Base-by-base conservation (phyloP, 2,113 vertebrate species). In the Mellivora capensis region DNA sequence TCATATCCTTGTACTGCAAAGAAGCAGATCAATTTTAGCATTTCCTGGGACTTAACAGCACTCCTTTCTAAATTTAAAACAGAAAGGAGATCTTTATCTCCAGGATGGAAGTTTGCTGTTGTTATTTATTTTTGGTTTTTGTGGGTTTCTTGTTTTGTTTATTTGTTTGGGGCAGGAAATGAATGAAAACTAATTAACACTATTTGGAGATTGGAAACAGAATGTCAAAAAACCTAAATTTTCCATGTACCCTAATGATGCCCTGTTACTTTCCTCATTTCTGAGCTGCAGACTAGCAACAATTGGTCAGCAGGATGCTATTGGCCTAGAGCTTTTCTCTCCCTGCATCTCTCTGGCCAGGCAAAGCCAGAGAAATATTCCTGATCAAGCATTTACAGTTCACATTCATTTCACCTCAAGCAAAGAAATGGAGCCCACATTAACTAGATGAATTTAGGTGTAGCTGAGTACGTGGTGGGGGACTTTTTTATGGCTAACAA, bases 311-410 rank as follows among this genome's bases (percentile, higher is more conserved):
- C 81, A 80, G 77, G 88, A 95, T 93, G 61, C 64, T 93, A 42
- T 54, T 79, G 83, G 93, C 93, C 76, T 47, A 69, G 9, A 31
- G 89, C 57, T 96, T 97, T 94, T 87, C 72, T 96, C 34, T 97
- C 57, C 12, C 42, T 91, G 12, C 7, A 57, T 91, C 10, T n/a
- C 44, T 81, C 49, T 57, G n/a, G 61, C 25, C 15, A 72, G n/a
- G 85, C 8, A 96, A 93, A 90, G 74, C 13, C 47, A 96, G 79
- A n/a, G 8, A 97, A 97, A 87, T 94, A 89, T 44, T 94, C 69
- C 91, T 96, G 57, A 97, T 83, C 79, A 93, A 97, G 96, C 89
- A 93, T 57, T 95, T 64, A 80, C 27, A 72, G 83, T 94, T 92
- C 62, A n/a, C 84, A 52, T 61, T 69, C 93, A 95, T 95, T 96